Evolutionary conservation across 2,797 vertebrate genomes (phyloP), one percentile per base, ranked within the genome.

Genomic region (Rhinogobio ventralis): DNA sequence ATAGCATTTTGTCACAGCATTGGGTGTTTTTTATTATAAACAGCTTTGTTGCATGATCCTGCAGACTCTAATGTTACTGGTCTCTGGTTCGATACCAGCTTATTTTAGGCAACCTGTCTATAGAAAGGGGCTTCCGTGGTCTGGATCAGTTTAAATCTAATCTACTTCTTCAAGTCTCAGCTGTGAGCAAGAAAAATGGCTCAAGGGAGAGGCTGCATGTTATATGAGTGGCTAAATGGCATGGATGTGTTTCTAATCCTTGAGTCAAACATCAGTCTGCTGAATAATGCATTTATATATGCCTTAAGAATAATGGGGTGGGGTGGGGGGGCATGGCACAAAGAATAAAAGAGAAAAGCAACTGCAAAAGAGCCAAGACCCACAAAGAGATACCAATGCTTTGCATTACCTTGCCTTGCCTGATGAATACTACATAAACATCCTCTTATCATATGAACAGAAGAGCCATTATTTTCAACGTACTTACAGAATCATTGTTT

Each of bases 401-500:
- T 33, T 0, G 1, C 75, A 64, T 79, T 73, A 72, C 9, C 23
- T 73, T 33, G 55, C 9, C 23, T 73, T 33, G 55, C 55, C 68
- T 85, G 73, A 79, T 82, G 82, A 81, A 82, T 67, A n/a, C 42
- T 57, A 72, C 66, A 85, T 85, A 79, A 78, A 79, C 74, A 82
- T 60, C 46, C n/a, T 81, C 74, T 85, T 82, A 82, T 85, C 79
- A 85, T 82, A 64, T 23, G 76, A 80, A 87, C 82, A 76, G 82
- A 87, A 81, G 72, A 76, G 72, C 73, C 78, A 66, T 84, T 87
- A 87, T 83, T 87, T 81, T 81, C 82, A 49, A 62, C 11, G 49
- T 55, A 81, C 78, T 76, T 64, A 74, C 71, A 72, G 39, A 81
- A 71, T 81, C 86, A 84, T 84, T 85, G 83, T 87, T 87, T 87